These are phyloP conservation scores for Ochotona curzoniae DNA, from an alignment of 2,113 vertebrate species.

Conservation along the genomic window DNA sequence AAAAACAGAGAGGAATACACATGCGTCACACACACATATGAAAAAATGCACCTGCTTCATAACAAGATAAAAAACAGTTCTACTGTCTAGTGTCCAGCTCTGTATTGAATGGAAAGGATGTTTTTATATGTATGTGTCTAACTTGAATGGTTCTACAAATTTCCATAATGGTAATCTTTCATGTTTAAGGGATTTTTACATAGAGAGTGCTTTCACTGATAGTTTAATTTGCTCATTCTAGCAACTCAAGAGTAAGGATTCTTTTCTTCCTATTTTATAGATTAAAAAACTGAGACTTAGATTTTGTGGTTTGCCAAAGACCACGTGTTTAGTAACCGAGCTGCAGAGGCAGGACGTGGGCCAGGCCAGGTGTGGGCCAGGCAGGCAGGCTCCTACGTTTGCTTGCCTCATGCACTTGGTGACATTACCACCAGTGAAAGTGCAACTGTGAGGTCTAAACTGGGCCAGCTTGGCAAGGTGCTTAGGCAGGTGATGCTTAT, in stretches of 20 bases:
- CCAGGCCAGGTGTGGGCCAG: background rate
- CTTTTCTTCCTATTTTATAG: background rate
- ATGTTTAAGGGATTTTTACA: background rate
- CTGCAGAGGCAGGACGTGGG: background rate
- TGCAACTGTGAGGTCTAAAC: background rate
- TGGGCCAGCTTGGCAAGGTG: background rate
- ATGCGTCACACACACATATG: background rate
- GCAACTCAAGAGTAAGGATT: background rate
- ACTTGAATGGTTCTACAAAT: background rate
- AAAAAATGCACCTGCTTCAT: background rate
- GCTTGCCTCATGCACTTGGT: background rate
- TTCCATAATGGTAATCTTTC: background rate
- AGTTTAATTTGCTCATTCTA: background rate
- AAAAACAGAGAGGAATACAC: background rate
- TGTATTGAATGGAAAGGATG: background rate
- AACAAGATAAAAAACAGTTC: background rate
- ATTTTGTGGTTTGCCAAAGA: background rate
- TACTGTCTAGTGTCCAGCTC: background rate
- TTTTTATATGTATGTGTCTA: background rate
- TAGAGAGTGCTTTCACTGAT: background rate
- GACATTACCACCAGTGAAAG: background rate
- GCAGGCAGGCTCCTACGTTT: background rate
- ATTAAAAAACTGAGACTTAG: background rate
- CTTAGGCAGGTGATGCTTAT: background rate
- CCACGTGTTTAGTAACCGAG: fast-evolving